phyloP scores from a whole-genome alignment of 1,140 invertebrate species.

The Panagrolaimus sp. region DNA sequence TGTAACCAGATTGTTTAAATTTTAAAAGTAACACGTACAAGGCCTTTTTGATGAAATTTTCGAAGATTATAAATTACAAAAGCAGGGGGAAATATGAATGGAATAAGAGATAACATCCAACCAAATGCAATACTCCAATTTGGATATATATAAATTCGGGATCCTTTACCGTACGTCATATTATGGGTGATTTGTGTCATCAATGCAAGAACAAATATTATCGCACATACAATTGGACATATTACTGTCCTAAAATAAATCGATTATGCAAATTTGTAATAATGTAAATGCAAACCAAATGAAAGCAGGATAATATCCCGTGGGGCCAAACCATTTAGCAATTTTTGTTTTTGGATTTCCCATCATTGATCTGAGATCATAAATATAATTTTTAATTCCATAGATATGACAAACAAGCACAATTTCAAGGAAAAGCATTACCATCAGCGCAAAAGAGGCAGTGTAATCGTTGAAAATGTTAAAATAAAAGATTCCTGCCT shows the following conservation, averaged over 20 bases:
- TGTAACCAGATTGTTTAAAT: no score
- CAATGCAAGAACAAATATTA: slow-evolving; percentile 10
- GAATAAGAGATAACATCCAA: slow-evolving; percentile 28
- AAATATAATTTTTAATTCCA: slow-evolving; percentile 31
- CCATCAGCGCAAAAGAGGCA: slow-evolving; percentile 36
- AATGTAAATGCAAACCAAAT: slow-evolving; percentile 10
- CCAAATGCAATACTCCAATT: slow-evolving; percentile 28
- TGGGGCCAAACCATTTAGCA: slow-evolving; percentile 24
- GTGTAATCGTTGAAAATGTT: slow-evolving; percentile 40
- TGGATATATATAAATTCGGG: slow-evolving; percentile 27
- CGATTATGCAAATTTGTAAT: slow-evolving; percentile 26
- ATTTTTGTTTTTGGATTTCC: slow-evolving; percentile 25
- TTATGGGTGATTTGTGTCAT: slow-evolving; percentile 23
- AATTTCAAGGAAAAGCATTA: slow-evolving; percentile 35
- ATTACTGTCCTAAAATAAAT: neutral
- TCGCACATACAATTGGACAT: no score
- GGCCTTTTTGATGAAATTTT: slow-evolving; percentile 14
- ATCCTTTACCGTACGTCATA: slow-evolving; percentile 32
- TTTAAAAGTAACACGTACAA: no score
- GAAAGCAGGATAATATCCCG: slow-evolving; percentile 27
- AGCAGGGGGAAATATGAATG: slow-evolving; percentile 20
- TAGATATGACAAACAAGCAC: slow-evolving; percentile 37
- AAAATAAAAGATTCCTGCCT: slow-evolving; percentile 47
- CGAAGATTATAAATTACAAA: slow-evolving; percentile 16
- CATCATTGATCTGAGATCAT: slow-evolving; percentile 26